Evolutionary conservation across 2,888 invertebrate genomes (phyloP).

Genomic region (Tetramorium bicarinatum): DNA sequence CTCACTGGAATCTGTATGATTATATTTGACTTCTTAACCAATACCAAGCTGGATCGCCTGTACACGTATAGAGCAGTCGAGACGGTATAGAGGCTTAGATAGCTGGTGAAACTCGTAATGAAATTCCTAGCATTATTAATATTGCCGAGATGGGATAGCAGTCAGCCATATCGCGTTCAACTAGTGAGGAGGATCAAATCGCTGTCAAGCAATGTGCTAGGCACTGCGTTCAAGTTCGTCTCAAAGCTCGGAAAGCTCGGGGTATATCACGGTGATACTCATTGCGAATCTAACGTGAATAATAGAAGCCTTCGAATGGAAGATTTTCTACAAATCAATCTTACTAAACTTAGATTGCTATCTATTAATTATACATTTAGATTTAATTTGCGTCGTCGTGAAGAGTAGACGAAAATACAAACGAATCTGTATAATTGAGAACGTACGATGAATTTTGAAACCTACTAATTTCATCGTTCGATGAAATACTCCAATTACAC

Average conservation of each 20-base stretch:
- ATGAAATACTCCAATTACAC: slow-evolving; percentile 77
- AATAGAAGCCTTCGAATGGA: slow-evolving; percentile 39
- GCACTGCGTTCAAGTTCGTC: slow-evolving; percentile 73
- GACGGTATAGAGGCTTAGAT: slow-evolving; percentile 69
- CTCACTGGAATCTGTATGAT: slow-evolving; percentile 25
- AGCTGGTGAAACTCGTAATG: slow-evolving; percentile 81
- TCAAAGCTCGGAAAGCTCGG: slow-evolving; percentile 61
- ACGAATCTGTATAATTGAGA: neutral
- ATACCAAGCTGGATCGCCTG: slow-evolving; percentile 65
- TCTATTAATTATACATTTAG: neutral
- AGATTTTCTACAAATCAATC: neutral
- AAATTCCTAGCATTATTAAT: slow-evolving; percentile 84
- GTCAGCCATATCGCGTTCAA: slow-evolving; percentile 74
- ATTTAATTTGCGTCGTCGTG: neutral
- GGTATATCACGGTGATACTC: slow-evolving; percentile 46
- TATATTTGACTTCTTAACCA: slow-evolving; percentile 70
- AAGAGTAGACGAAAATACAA: neutral
- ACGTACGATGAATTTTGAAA: slow-evolving; percentile 55
- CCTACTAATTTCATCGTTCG: slow-evolving; percentile 72
- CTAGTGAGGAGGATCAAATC: slow-evolving; percentile 73
- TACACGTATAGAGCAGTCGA: slow-evolving; percentile 66
- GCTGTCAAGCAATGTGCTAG: slow-evolving; percentile 73
- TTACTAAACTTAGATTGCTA: neutral
- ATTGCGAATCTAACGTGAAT: slow-evolving; percentile 42
- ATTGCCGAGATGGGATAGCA: slow-evolving; percentile 78